Conservation (phyloP, 1,140 invertebrate genomes). For the Yoshiicerus persimilis region DNA sequence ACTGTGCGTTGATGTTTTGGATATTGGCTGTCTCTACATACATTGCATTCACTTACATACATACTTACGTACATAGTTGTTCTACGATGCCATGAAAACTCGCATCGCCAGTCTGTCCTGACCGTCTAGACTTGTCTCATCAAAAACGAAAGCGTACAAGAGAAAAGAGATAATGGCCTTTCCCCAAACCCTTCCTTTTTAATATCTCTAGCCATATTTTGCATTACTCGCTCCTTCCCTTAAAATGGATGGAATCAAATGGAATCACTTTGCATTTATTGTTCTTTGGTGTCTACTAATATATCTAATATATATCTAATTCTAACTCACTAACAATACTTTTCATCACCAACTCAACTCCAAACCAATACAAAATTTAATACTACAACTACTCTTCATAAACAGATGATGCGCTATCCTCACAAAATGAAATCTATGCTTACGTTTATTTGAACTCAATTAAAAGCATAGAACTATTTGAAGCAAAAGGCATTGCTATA, state of each 20-base stretch:
- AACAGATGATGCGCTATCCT: too few relatives aligned
- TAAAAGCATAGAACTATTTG: too few relatives aligned
- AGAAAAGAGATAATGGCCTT: constrained; percentile 20
- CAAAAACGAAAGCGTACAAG: constrained; percentile 22
- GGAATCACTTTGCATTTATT: constrained; percentile 13
- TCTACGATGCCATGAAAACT: not conserved
- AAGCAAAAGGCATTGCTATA: too few relatives aligned
- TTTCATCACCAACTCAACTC: too few relatives aligned
- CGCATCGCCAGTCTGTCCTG: constrained; percentile 12
- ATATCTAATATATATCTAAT: not conserved
- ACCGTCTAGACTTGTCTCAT: constrained; percentile 12
- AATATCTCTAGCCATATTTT: constrained; percentile 21
- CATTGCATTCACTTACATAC: not conserved
- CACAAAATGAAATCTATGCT: too few relatives aligned
- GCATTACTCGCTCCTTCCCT: not conserved
- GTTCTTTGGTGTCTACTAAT: not conserved
- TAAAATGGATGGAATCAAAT: constrained; percentile 1
- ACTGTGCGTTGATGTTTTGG: not conserved
- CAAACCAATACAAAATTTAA: too few relatives aligned
- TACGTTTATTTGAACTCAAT: too few relatives aligned
- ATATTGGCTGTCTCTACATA: not conserved
- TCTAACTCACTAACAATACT: not conserved
- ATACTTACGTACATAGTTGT: not conserved
- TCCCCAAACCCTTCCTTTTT: constrained; percentile 18
- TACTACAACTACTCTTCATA: too few relatives aligned